Percentiles rank a stretch among this genome's conserved stretches.
These are phyloP conservation scores for Colletes latitarsis DNA, from an alignment of 1,140 invertebrate species.

Conservation along the genomic window DNA sequence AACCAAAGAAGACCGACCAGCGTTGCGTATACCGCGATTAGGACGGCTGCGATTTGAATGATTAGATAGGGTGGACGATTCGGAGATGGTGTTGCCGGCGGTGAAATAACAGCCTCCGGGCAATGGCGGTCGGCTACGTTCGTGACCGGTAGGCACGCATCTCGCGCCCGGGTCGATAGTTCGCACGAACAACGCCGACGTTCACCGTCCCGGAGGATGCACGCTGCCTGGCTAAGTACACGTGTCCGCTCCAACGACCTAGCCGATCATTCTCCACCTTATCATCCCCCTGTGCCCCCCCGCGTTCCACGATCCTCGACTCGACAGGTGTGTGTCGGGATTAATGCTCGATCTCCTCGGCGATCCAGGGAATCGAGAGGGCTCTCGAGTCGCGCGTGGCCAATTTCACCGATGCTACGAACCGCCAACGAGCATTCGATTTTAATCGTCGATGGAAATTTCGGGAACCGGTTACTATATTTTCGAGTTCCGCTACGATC, in stretches of 20 bases:
- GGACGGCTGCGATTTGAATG: constrained; percentile 71
- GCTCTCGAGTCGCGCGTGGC: constrained; percentile 36
- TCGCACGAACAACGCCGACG: constrained; percentile 45
- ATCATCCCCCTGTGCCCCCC: constrained; percentile 8
- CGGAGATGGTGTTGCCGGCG: constrained; percentile 63
- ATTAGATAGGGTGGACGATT: constrained; percentile 72
- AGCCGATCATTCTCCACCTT: constrained; percentile 48
- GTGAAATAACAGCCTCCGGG: constrained; percentile 72
- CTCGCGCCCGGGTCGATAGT: constrained; percentile 58
- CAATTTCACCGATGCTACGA: constrained; percentile 40
- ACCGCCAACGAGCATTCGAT: constrained; percentile 8
- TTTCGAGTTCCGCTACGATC: no score
- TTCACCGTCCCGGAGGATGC: constrained; percentile 17
- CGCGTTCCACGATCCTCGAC: constrained; percentile 32
- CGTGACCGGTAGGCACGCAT: constrained; percentile 65
- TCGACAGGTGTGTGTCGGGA: constrained; percentile 59
- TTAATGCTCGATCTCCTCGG: constrained; percentile 48
- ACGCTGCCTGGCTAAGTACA: constrained; percentile 49
- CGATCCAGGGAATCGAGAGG: constrained; percentile 32
- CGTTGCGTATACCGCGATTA: constrained; percentile 54
- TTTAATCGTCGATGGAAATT: constrained; percentile 47
- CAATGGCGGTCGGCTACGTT: constrained; percentile 33
- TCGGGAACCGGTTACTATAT: no score
- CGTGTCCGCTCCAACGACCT: constrained; percentile 50
- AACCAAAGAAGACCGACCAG: constrained; percentile 21